Percentiles rank a stretch among this genome's conserved stretches.
Evolutionary conservation across 1,140 invertebrate species (phyloP).

Genomic region (Oedothorax gibbosus): DNA sequence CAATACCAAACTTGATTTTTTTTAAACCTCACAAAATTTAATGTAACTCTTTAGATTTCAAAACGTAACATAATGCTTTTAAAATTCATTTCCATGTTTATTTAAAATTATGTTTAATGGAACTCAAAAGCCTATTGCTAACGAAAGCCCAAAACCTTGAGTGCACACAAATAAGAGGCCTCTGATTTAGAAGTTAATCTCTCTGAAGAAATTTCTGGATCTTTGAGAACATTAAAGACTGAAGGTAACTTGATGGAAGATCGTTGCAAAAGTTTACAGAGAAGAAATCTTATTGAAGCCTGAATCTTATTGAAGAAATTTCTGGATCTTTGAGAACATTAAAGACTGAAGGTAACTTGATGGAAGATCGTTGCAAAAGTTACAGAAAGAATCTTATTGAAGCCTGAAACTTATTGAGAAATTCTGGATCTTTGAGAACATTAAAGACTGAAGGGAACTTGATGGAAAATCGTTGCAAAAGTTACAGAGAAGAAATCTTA

Average conservation of each 20-base stretch:
- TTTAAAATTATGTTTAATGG: too few species aligned
- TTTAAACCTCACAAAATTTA: too few species aligned
- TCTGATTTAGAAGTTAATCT: constrained; percentile 76
- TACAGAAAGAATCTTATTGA: constrained; percentile 75
- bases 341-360: constrained; percentile 70
- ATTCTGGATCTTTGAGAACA: constrained; percentile 76
- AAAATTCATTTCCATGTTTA: too few species aligned
- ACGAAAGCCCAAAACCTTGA: constrained; percentile 67
- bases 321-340: constrained; percentile 77
- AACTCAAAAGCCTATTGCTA: too few species aligned
- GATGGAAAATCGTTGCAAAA: too few species aligned
- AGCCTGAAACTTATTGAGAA: too few species aligned
- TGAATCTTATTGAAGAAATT: constrained; percentile 78
- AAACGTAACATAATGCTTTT: too few species aligned
- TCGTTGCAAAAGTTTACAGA: constrained; percentile 83
- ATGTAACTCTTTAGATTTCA: too few species aligned
- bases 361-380: constrained; percentile 79
- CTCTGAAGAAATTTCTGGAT: constrained; percentile 76
- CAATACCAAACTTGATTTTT: too few species aligned
- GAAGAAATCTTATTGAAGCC: constrained; percentile 72
- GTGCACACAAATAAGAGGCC: constrained; percentile 69
- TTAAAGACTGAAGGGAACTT: constrained; percentile 71
- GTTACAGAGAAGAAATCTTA: too few species aligned
- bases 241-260: constrained; percentile 72
- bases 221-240: constrained; percentile 75